Conservation (phyloP, 1,140 invertebrate species). For the Nebria ingens region DNA sequence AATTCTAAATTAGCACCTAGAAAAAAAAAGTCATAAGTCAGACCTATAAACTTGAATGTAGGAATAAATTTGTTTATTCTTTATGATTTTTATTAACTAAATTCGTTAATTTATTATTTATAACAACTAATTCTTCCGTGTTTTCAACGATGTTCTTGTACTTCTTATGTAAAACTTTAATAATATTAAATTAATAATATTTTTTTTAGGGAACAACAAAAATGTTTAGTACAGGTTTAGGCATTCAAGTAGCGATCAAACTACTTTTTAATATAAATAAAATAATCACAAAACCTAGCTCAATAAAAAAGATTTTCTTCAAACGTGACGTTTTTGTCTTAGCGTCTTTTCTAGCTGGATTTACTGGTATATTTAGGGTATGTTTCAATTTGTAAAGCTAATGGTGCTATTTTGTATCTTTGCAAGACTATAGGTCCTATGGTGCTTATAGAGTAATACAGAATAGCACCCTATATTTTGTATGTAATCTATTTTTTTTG, state of each 20-base stretch:
- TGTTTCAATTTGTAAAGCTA: conserved; percentile 5
- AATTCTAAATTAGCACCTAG: too few relatives aligned
- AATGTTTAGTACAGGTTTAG: conserved; percentile 47
- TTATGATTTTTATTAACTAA: background rate
- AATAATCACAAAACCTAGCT: conserved; percentile 39
- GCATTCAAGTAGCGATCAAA: conserved; percentile 47
- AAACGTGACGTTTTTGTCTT: conserved; percentile 45
- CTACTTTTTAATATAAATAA: conserved; percentile 39
- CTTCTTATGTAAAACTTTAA: too few relatives aligned
- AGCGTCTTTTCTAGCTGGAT: conserved; percentile 51
- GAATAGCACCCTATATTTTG: conserved; percentile 11
- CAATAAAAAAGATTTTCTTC: conserved; percentile 41
- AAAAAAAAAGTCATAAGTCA: background rate
- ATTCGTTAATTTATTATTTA: conserved; percentile 10
- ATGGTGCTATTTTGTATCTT: background rate
- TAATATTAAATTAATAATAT: too few relatives aligned
- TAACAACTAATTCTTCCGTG: too few relatives aligned
- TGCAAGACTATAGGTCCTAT: too few relatives aligned
- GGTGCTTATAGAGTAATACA: background rate
- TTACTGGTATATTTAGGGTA: conserved; percentile 52
- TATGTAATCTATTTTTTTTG: conserved; percentile 14
- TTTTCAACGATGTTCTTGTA: too few relatives aligned
- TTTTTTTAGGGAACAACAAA: conserved; percentile 42
- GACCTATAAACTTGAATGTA: background rate
- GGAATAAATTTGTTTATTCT: background rate